Evolutionary conservation across 2,113 vertebrate genomes (phyloP).

Genomic region (Prunella himalayana): DNA sequence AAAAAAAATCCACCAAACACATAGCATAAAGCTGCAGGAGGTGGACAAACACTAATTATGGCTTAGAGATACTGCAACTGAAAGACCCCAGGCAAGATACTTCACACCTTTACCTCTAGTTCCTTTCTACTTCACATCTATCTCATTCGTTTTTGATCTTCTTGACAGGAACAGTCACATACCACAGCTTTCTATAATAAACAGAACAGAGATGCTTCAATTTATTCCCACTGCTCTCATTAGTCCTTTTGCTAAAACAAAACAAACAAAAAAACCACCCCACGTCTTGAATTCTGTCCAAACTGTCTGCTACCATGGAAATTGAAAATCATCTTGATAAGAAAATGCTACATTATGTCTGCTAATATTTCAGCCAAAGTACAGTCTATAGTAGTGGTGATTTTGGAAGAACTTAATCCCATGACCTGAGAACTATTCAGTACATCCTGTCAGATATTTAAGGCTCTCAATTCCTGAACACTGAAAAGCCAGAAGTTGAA

Average conservation of each 20-base stretch:
- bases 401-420: background rate
- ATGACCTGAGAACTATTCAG: background rate
- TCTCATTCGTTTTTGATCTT: background rate
- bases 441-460: background rate
- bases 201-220: background rate
- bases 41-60: background rate
- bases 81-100: background rate
- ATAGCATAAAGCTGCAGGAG: background rate
- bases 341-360: background rate
- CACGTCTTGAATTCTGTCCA: background rate
- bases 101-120: background rate
- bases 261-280: background rate
- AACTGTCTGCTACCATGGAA: slow-evolving; percentile 15
- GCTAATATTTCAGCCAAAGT: background rate
- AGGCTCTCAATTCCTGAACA: background rate
- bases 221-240: background rate
- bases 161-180: background rate
- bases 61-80: background rate
- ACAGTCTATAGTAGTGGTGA: background rate
- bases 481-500: background rate
- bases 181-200: background rate
- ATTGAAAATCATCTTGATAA: background rate
- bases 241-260: background rate
- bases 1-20: background rate
- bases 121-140: background rate